Evolutionary conservation across 2,888 invertebrate genomes (phyloP), one percentile per base, ranked within the genome.

Genomic region (Drosophila emarginata): DNA sequence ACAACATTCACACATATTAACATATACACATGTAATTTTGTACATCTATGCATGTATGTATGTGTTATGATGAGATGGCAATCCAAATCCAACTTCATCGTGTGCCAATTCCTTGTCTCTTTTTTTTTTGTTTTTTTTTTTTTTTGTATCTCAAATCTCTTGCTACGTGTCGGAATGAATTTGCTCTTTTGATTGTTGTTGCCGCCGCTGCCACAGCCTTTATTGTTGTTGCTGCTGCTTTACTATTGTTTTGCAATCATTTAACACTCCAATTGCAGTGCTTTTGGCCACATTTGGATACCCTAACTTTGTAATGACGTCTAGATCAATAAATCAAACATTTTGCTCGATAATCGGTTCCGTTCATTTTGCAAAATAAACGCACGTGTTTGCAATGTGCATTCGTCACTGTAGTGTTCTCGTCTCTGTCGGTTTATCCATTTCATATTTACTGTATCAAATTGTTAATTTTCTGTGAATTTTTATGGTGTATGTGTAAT

Each of bases 51-150:
- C 36, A 53, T 36, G 28, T 52, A 61, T 15, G 40, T 53, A 36
- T 61, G 61, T 61, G 60, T 28, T 61, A 40, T 32, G 59, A 53
- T 58, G 58, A 52, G 58, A 58, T 67, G 21, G 40, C 52, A 52
- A 58, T 56, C 37, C 32, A 36, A 56, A 32, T 36, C 36, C 54
- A 56, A 56, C 36, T 57, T 28, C 61, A 40, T 54, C 64, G 72
- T 64, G 72, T 71, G 70, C 72, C 70, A 71, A 71, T 71, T 72
- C 72, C 50, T 50, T 21, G 50, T 21, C 18, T 28, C 37, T 26
- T 23, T 53, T 37, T 70, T 61, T 23, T 2, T 23, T 23, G 23
- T 23, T 23, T 23, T 23, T 51, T 14, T 23, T 23, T 23, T 23
- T 51, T 14, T 18, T 18, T 50, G 21, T 50, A 51, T 9, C 40